These are phyloP conservation scores for Heliconius ethilla DNA, from an alignment of 2,888 invertebrate species.

Conservation along the genomic window DNA sequence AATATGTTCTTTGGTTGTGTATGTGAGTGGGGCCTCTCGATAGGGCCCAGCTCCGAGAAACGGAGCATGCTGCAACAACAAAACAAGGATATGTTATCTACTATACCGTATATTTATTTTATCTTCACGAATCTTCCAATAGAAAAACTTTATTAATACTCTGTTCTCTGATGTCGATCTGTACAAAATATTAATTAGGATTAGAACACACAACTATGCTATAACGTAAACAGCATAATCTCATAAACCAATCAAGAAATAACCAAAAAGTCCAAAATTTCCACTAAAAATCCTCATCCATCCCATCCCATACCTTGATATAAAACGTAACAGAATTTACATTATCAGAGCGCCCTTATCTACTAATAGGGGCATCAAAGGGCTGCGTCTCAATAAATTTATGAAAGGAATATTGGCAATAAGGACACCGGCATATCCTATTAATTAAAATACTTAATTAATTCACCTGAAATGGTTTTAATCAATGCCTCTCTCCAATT, in stretches of 20 bases:
- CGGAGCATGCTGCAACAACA: slow-evolving; percentile 83
- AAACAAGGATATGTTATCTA: slow-evolving; percentile 38
- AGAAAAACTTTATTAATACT: too few relatives aligned
- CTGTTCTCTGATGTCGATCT: background rate
- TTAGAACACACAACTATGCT: background rate
- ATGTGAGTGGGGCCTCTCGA: slow-evolving; percentile 48
- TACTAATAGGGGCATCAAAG: slow-evolving; percentile 66
- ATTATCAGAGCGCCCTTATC: slow-evolving; percentile 69
- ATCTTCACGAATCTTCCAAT: background rate
- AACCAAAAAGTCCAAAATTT: background rate
- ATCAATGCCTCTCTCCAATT: slow-evolving; percentile 79
- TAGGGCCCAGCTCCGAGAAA: slow-evolving; percentile 83
- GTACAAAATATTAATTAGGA: background rate
- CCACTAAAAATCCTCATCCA: background rate
- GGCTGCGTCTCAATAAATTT: slow-evolving; percentile 81
- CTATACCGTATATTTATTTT: background rate
- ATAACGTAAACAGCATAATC: background rate
- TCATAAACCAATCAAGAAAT: background rate
- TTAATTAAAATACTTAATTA: slow-evolving; percentile 83
- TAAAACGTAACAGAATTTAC: slow-evolving; percentile 52
- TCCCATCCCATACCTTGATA: slow-evolving; percentile 31
- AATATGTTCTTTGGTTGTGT: slow-evolving; percentile 49
- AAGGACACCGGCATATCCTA: slow-evolving; percentile 79
- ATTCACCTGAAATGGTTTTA: slow-evolving; percentile 82
- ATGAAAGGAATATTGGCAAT: slow-evolving; percentile 82